A percentile compares a stretch with the other conserved stretches of the same genome.
phyloP scores from a whole-genome alignment of 2,113 vertebrate species.

The Lontra canadensis region DNA sequence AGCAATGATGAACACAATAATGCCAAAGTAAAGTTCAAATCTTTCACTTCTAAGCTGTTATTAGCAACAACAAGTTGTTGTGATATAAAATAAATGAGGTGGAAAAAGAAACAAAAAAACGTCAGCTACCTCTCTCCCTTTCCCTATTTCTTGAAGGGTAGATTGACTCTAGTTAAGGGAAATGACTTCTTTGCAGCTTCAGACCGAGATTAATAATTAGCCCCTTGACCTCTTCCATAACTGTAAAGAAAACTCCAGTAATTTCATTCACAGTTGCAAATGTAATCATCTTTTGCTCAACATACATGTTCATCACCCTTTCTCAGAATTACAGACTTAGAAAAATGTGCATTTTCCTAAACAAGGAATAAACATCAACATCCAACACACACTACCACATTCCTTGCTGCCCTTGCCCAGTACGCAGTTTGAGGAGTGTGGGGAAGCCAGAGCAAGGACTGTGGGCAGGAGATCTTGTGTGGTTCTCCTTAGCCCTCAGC shows the following conservation, averaged over 20 bases:
- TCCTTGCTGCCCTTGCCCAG: not conserved
- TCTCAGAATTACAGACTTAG: not conserved
- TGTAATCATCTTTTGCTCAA: not conserved
- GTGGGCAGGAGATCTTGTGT: not conserved
- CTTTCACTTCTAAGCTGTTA: not conserved
- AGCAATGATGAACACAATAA: not conserved
- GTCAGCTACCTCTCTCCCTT: not conserved
- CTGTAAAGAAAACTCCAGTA: not conserved
- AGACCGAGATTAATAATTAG: not conserved
- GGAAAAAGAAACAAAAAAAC: not conserved
- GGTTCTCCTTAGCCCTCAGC: not conserved
- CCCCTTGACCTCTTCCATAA: not conserved
- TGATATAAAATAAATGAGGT: constrained; percentile 51
- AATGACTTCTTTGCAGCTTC: constrained; percentile 24
- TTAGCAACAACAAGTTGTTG: constrained; percentile 47
- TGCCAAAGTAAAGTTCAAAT: not conserved
- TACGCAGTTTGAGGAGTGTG: not conserved
- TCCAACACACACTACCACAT: not conserved
- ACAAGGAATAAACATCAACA: not conserved
- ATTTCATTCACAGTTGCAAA: constrained; percentile 44
- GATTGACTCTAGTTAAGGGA: not conserved
- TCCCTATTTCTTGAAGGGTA: not conserved
- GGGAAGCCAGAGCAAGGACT: not conserved
- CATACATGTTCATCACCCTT: not conserved
- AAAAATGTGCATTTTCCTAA: not conserved